Evolutionary conservation across 2,113 vertebrate genomes (phyloP), one percentile per base, ranked within the genome.

Genomic region (Choloepus hoffmanni): DNA sequence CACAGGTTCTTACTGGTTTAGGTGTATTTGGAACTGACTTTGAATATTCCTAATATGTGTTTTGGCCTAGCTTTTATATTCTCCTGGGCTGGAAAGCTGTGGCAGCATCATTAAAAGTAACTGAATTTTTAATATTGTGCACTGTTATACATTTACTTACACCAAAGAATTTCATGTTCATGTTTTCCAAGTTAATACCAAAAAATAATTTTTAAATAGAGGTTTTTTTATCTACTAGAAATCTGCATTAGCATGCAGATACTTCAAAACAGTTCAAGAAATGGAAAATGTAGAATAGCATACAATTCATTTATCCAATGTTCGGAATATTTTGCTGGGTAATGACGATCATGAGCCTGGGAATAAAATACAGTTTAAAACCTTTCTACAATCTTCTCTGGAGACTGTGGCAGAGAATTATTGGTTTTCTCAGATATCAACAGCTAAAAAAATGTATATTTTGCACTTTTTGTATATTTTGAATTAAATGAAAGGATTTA

Each of bases 401-500:
- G 36, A 48, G 7, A 74, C 33, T 73, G 1, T 45, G 19, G 43
- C 58, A 65, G 43, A 62, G 28, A 62, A 90, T 40, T 91, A 62
- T 7, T 73, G 18, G 19, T 50, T 65, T 95, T 72, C 5, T 50
- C 78, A 95, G 9, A 76, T 15, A 76, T 1, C 11, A 89, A 84
- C 23, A 24, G 26, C 18, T 87, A 67, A 30, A n/a, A 92, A 84
- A 83, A 65, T 84, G 8, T 53, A 16, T 11, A 74, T 48, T 84
- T 93, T 78, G 83, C 1, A 77, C 7, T 84, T 77, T 95, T 33
- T 86, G 28, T 5, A 86, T 79, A 74, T 73, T 96, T 79, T 90
- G 12, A 91, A 78, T 76, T 85, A 85, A 85, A 73, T 26, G 19
- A 70, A 67, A 24, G 14, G 2, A 45, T 8, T n/a, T 72, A n/a